These are phyloP conservation scores for Coranthus polyacanthus DNA, from an alignment of 2,797 vertebrate genomes.

Conservation along the genomic window DNA sequence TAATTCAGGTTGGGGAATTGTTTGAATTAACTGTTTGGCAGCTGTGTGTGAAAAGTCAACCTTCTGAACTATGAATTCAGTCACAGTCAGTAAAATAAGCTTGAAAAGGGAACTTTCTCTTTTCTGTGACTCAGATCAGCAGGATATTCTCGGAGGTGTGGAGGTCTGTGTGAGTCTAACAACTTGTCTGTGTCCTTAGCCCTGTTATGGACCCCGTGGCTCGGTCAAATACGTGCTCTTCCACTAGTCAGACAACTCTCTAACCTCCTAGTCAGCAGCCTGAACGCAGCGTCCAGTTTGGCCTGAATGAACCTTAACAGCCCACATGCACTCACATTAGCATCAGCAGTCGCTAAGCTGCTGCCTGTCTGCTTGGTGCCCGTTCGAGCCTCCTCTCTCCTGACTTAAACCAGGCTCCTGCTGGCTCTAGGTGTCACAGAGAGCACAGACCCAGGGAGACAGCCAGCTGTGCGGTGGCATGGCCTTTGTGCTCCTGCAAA, in stretches of 20 bases:
- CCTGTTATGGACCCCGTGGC: constrained; percentile 20
- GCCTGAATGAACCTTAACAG: constrained; percentile 38
- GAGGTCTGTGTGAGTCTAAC: constrained; percentile 21
- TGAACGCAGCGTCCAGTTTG: constrained; percentile 34
- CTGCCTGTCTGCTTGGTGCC: constrained; percentile 47
- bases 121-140: background rate
- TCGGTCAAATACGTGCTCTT: constrained; percentile 39
- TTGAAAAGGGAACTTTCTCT: constrained; percentile 19
- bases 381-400: constrained; percentile 22
- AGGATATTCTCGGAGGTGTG: constrained; percentile 3
- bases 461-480: constrained; percentile 42
- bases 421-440: constrained; percentile 31
- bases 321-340: constrained; percentile 37
- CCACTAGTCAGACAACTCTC: constrained; percentile 26
- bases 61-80: background rate
- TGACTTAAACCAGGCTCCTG: constrained; percentile 43
- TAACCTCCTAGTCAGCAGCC: constrained; percentile 36
- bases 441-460: constrained; percentile 44
- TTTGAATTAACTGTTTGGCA: no score
- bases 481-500: constrained; percentile 53
- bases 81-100: background rate
- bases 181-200: constrained; percentile 11
- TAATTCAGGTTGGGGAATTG: background rate
- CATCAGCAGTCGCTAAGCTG: constrained; percentile 51
- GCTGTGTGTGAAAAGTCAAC: background rate